Base-by-base conservation (phyloP, 2,888 invertebrate species). In the Aleiodes alternator region DNA sequence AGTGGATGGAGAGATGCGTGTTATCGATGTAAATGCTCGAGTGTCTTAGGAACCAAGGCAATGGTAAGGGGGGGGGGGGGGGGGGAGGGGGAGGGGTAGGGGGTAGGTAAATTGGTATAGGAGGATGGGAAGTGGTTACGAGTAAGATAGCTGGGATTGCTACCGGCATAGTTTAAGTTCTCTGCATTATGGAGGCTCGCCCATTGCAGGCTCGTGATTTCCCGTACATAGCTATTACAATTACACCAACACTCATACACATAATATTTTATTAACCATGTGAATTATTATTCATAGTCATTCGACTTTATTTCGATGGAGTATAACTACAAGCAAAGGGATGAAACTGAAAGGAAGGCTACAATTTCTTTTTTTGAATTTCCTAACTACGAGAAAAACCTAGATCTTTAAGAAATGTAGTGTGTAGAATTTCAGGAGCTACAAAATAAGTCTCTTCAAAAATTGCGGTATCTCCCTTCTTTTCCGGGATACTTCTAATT, bases 11-110 rank as follows among this genome's bases (percentile, higher is more conserved):
- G 43, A 38, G 61, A 50, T 66, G 66, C 66, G 55, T 59, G 59
- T 69, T 73, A 73, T 69, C 57, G 66, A 69, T 69, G 69, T 69
- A 73, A 73, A 73, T 68, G 68, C 69, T 69, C 48, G 69, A 69
- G 69, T 69, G 69, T 50, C 69, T 69, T 43, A 51, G 69, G 59
- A 31, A n/a, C 55, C 55, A 16, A 53, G 14, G 53, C 23, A 23
- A 23, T 23, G 23, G 23, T 23, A 23, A 2, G 23, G 23, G 23
- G 23, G 1, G 2, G 23, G 23, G 23, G 23, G 23, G 2, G 23
- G 14, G 53, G 53, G 23, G 23, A 1, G 2, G 23, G 23, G 23
- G 23, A 2, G 2, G 23, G 14, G 53, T 3, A 16, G n/a, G 55
- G 55, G 55, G 4, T 55, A 14, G 14, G 55, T n/a, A 16, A 55